Percentiles rank a stretch among this genome's conserved stretches.
Conservation (phyloP, 2,113 vertebrate genomes). For the Smithornis capensis region DNA sequence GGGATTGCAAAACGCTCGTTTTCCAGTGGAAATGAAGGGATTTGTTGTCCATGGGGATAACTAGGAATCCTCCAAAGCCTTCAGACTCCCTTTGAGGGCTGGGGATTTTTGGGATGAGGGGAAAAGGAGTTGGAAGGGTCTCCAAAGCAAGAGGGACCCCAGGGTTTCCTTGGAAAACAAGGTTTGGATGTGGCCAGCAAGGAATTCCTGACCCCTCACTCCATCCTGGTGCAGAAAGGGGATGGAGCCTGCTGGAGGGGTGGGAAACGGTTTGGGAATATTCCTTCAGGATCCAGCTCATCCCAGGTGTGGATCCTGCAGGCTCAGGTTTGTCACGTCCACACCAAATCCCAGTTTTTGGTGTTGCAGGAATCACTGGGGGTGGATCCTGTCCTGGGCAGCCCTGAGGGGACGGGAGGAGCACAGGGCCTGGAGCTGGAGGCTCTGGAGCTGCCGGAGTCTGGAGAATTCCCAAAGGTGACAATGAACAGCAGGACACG, state of each 20-base stretch:
- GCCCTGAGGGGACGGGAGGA: background rate
- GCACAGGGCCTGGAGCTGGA: background rate
- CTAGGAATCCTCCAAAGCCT: background rate
- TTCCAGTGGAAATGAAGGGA: background rate
- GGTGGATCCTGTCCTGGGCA: constrained; percentile 13
- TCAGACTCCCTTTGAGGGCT: background rate
- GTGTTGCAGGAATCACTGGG: constrained; percentile 53
- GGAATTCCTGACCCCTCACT: background rate
- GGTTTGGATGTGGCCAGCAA: background rate
- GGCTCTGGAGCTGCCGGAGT: rapidly evolving
- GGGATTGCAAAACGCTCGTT: background rate
- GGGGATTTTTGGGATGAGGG: background rate
- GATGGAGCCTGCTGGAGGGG: background rate
- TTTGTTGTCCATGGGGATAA: background rate
- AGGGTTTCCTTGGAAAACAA: background rate
- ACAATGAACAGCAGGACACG: background rate
- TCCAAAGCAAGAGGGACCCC: background rate
- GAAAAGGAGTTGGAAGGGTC: background rate
- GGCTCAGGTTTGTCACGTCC: background rate
- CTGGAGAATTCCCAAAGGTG: constrained; percentile 17
- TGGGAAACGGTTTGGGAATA: background rate
- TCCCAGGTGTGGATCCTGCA: background rate
- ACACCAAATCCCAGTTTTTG: background rate
- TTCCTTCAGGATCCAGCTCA: background rate
- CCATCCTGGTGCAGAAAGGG: background rate